These are phyloP conservation scores for Sarcophaga bullata DNA, from an alignment of 1,140 invertebrate species.

Conservation along the genomic window DNA sequence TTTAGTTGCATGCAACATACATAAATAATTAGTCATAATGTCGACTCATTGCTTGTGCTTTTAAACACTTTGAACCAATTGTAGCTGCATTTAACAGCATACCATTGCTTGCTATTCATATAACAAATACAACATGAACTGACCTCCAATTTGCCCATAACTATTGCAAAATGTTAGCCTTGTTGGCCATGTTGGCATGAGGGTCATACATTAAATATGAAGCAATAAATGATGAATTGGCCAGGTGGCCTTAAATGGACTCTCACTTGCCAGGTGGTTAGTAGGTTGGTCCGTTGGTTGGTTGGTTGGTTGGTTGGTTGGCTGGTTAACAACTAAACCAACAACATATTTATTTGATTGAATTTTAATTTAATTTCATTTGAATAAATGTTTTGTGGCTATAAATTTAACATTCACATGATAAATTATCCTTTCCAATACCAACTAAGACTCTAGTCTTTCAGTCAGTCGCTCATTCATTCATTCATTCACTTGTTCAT, in stretches of 20 bases:
- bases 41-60: too few relatives aligned
- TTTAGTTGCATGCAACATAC: background rate
- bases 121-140: too few relatives aligned
- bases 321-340: background rate
- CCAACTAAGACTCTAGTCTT: background rate
- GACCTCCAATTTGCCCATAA: too few relatives aligned
- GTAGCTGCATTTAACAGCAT: too few relatives aligned
- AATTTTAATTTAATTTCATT: conserved; percentile 34
- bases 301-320: background rate
- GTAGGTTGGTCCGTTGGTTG: background rate
- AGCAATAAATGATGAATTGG: too few relatives aligned
- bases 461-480: background rate
- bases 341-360: conserved; percentile 34
- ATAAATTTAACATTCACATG: background rate
- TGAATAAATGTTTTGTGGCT: conserved; percentile 26
- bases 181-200: too few relatives aligned
- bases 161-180: too few relatives aligned
- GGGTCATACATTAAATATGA: too few relatives aligned
- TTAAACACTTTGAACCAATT: too few relatives aligned
- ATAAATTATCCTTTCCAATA: background rate
- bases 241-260: too few relatives aligned
- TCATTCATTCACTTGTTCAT: background rate
- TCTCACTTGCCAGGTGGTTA: background rate
- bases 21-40: background rate
- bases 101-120: too few relatives aligned